A percentile compares a stretch with the other conserved stretches of the same genome.
phyloP scores from a whole-genome alignment of 2,113 vertebrate genomes.

The Cairina moschata region DNA sequence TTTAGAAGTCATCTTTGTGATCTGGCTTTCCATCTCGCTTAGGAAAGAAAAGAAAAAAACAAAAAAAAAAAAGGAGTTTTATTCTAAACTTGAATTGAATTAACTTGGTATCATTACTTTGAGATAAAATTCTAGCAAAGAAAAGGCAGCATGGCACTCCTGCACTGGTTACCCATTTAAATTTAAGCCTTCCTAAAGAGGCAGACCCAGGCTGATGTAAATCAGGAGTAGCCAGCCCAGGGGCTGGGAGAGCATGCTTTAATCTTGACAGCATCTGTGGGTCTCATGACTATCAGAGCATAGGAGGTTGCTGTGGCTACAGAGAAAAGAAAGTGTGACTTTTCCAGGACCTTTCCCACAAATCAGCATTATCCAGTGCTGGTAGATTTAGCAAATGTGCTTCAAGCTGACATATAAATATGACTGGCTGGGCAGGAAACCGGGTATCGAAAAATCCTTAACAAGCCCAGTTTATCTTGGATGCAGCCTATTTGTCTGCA shows the following conservation, averaged over 20 bases:
- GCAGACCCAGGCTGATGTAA: background rate
- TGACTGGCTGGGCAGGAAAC: background rate
- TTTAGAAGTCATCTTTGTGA: background rate
- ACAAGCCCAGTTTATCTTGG: background rate
- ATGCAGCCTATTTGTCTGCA: background rate
- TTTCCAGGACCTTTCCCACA: background rate
- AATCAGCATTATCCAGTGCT: rapidly evolving
- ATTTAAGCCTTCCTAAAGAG: background rate
- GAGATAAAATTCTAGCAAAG: background rate
- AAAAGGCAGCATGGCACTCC: background rate
- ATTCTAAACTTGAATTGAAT: background rate
- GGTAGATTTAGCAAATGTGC: background rate
- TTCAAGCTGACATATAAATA: background rate
- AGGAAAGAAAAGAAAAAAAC: background rate
- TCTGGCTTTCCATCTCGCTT: constrained; percentile 2
- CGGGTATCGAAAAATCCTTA: background rate
- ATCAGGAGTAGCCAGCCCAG: constrained; percentile 3
- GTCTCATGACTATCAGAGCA: background rate
- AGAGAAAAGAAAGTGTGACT: background rate
- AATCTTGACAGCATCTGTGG: background rate
- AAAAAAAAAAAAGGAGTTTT: background rate
- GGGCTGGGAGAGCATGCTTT: background rate
- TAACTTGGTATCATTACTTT: background rate
- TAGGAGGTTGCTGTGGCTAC: background rate
- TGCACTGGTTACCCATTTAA: background rate